Evolutionary conservation across 1,140 invertebrate genomes (phyloP), one percentile per base, ranked within the genome.

Genomic region (Papilio dardanus): DNA sequence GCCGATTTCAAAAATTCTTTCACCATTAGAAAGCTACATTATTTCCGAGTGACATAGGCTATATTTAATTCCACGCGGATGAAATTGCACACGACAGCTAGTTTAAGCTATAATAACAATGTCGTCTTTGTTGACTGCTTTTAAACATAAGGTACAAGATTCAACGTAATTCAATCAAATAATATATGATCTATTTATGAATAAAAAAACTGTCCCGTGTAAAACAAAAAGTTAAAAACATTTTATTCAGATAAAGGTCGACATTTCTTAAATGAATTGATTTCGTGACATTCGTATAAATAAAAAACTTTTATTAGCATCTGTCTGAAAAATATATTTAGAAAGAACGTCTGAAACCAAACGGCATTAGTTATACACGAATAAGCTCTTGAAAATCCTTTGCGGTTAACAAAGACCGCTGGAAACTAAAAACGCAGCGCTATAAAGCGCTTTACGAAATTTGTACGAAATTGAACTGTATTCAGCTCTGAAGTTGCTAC

Each of bases 311-410:
- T 84, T 83, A 83, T 84, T 85, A 80, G 84, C 80, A 78, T 75
- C 79, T 86, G 85, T 84, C 85, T 84, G 54, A 62, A 82, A 81
- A 80, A 78, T 81, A 78, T 78, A 75, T 83, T 79, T 76, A 85
- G 76, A 82, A 79, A 86, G 85, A 89, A 84, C 82, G 81, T 85
- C 81, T 84, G 81, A 86, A 88, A 89, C 86, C 83, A 80, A 86
- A 85, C 81, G 85, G 80, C 85, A 87, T 89, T 90, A 88, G 86
- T 87, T 87, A 79, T 85, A 90, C 88, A 92, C 84, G 88, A 90
- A 86, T 92, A 90, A 90, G 90, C 90, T 92, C 87, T 92, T 87
- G 83, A 84, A 86, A 88, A 85, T 83, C 85, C 79, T 83, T 76
- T 78, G 82, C 77, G 81, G 79, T 78, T 81, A 81, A 80, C 79